These are phyloP conservation scores for Eupithecia inturbata DNA, from an alignment of 2,888 invertebrate species.

Conservation along the genomic window DNA sequence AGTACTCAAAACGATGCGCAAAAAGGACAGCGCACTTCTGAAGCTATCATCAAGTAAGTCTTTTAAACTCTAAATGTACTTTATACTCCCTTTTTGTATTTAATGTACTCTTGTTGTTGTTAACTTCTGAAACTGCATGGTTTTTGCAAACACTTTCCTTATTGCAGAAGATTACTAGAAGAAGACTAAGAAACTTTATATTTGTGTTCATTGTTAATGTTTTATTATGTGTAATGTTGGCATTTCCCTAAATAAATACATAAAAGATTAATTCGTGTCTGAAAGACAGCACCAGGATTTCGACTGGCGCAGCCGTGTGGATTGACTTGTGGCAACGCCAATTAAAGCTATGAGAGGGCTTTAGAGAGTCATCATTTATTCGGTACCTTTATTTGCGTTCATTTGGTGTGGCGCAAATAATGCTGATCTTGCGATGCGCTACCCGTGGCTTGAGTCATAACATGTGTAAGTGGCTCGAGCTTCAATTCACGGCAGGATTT, in stretches of 20 bases:
- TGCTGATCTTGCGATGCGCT: neutral
- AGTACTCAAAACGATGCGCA: conserved; percentile 57
- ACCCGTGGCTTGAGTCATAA: neutral
- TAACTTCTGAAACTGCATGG: neutral
- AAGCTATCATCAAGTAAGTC: conserved; percentile 66
- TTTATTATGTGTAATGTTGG: no score
- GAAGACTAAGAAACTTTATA: no score
- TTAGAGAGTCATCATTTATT: no score
- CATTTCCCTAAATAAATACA: no score
- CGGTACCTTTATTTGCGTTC: no score
- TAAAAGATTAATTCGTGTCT: neutral
- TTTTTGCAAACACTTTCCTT: neutral
- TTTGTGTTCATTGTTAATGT: no score
- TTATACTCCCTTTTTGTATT: neutral
- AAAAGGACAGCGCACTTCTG: conserved; percentile 58
- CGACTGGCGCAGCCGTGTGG: neutral
- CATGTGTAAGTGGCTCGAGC: neutral
- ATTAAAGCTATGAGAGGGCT: neutral
- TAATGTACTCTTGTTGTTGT: neutral
- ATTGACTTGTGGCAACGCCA: neutral
- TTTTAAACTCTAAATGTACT: neutral
- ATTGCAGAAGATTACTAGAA: neutral
- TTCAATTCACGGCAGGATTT: neutral
- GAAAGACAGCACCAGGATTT: neutral
- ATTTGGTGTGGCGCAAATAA: neutral